Conservation (phyloP, 2,113 vertebrate genomes). For the Zapornia atra region DNA sequence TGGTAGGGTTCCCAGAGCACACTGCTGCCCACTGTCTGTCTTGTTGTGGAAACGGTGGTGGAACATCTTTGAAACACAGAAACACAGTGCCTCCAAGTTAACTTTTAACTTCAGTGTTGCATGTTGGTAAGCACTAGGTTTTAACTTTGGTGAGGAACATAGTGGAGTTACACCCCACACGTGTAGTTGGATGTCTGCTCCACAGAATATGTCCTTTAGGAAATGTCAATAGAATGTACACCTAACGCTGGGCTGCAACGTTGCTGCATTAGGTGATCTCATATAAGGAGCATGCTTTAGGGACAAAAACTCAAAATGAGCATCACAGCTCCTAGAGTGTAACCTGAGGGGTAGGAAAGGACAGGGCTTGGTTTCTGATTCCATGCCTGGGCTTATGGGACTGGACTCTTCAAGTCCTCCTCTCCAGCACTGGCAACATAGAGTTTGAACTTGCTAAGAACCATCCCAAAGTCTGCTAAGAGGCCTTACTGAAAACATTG, state of each 20-base stretch:
- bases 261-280: background rate
- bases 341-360: background rate
- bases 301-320: background rate
- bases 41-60: background rate
- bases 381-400: background rate
- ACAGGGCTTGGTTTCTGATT: background rate
- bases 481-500: background rate
- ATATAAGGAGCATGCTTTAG: background rate
- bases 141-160: background rate
- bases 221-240: background rate
- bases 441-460: background rate
- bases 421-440: background rate
- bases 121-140: background rate
- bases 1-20: conserved; percentile 69
- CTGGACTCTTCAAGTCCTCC: background rate
- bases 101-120: background rate
- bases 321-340: background rate
- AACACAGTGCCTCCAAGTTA: background rate
- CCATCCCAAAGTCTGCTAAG: background rate
- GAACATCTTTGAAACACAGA: background rate
- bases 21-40: conserved; percentile 40
- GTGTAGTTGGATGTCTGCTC: background rate
- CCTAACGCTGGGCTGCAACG: background rate
- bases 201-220: background rate
- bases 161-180: background rate